Percentiles rank a stretch among this genome's conserved stretches.
Evolutionary conservation across 2,888 invertebrate species (phyloP).

Genomic region (Drosophila kanekoi): DNA sequence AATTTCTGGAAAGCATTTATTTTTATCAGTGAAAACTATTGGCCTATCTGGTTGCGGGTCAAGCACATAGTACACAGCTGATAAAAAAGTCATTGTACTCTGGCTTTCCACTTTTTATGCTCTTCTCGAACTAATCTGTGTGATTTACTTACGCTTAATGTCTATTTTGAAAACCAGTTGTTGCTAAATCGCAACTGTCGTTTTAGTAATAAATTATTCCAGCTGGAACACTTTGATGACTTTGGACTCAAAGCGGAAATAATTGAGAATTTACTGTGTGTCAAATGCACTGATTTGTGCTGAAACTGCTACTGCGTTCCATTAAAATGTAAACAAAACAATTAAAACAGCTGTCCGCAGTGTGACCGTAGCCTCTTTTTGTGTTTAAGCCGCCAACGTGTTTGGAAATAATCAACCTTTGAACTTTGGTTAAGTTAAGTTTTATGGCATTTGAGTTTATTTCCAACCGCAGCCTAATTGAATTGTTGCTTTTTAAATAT

Average conservation of each 20-base stretch:
- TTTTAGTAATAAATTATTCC: slow-evolving; percentile 4
- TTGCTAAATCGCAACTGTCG: not conserved
- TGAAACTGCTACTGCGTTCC: slow-evolving; percentile 45
- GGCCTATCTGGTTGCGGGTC: slow-evolving; percentile 8
- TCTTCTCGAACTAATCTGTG: not conserved
- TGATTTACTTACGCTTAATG: slow-evolving; percentile 40
- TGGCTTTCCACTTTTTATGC: slow-evolving; percentile 4
- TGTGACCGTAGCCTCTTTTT: slow-evolving; percentile 36
- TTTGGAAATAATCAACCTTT: slow-evolving; percentile 1
- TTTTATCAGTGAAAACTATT: not conserved
- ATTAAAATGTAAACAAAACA: slow-evolving; percentile 57
- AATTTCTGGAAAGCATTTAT: not conserved
- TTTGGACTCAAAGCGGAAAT: not conserved
- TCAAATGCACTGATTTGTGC: slow-evolving; percentile 22
- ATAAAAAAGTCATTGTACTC: slow-evolving; percentile 21
- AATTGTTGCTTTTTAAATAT: not conserved
- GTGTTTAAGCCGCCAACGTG: not conserved
- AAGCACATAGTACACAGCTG: not conserved
- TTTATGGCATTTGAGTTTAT: not conserved
- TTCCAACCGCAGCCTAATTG: not conserved
- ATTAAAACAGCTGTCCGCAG: slow-evolving; percentile 43
- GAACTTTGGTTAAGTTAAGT: not conserved
- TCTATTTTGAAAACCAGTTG: not conserved
- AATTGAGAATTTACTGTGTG: slow-evolving; percentile 12
- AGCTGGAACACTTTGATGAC: not conserved